phyloP scores from a whole-genome alignment of 2,113 vertebrate species.

The Mohoua ochrocephala region DNA sequence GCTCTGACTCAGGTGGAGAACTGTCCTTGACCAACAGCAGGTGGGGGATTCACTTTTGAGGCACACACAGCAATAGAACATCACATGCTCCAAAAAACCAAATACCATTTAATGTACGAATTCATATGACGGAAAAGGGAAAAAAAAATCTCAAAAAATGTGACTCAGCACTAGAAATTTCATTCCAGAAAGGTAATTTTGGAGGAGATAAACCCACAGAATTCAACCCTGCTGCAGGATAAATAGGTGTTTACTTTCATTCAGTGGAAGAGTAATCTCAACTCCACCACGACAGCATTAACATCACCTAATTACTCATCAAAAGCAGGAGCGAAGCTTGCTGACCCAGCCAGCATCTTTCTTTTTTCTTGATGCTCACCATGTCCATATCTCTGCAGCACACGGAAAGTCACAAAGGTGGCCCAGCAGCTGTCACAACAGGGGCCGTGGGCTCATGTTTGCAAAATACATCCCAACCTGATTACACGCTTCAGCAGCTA shows the following conservation, averaged over 20 bases:
- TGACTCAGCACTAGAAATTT: not conserved
- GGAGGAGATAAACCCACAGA: not conserved
- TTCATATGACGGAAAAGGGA: not conserved
- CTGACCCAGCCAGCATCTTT: not conserved
- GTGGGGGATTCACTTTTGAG: not conserved
- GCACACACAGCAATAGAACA: not conserved
- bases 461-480: slow-evolving; percentile 10
- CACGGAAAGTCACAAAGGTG: not conserved
- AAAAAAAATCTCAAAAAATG: not conserved
- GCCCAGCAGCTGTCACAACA: not conserved
- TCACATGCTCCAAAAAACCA: not conserved
- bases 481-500: slow-evolving; percentile 55
- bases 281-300: not conserved
- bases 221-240: not conserved
- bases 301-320: not conserved
- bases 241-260: not conserved
- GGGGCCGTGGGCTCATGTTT: not conserved
- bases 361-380: not conserved
- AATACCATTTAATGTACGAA: not conserved
- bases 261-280: not conserved
- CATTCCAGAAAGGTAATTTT: not conserved
- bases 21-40: not conserved
- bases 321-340: not conserved
- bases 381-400: not conserved
- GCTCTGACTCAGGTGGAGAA: not conserved